Evolutionary conservation across 1,140 invertebrate species (phyloP).

Genomic region (Wasmannia auropunctata): DNA sequence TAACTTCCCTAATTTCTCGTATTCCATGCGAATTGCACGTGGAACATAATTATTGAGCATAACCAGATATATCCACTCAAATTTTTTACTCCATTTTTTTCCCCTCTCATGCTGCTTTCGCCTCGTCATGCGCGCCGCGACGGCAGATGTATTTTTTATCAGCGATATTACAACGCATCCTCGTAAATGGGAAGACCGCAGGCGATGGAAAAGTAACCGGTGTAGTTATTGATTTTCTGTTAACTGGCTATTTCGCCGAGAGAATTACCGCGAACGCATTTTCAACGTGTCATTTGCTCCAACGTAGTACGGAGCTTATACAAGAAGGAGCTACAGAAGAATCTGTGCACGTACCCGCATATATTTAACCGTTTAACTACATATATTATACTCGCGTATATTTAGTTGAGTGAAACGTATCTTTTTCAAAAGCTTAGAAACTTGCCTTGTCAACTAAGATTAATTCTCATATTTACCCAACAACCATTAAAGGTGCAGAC

Average conservation of each 20-base stretch:
- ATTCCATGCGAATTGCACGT: background rate
- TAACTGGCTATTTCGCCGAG: conserved; percentile 50
- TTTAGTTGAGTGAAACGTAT: background rate
- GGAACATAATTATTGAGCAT: background rate
- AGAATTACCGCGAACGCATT: conserved; percentile 46
- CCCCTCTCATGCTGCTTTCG: background rate
- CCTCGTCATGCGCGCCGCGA: background rate
- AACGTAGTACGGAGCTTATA: background rate
- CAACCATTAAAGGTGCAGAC: background rate
- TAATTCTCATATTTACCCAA: conserved; percentile 18
- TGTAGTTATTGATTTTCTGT: conserved; percentile 52
- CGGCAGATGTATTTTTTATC: conserved; percentile 59
- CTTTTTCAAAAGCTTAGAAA: background rate
- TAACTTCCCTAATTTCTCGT: background rate
- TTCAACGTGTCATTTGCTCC: conserved; percentile 47
- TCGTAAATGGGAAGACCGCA: conserved; percentile 60
- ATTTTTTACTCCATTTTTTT: conserved; percentile 8
- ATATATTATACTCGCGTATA: background rate
- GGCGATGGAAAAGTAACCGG: conserved; percentile 49
- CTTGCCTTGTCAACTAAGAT: background rate
- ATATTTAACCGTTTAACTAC: background rate
- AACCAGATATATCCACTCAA: background rate
- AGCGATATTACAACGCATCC: conserved; percentile 53
- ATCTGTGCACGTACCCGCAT: background rate
- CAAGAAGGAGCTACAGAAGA: conserved; percentile 9